phyloP scores from a whole-genome alignment of 2,797 vertebrate species.

The Periophthalmus magnuspinnatus region DNA sequence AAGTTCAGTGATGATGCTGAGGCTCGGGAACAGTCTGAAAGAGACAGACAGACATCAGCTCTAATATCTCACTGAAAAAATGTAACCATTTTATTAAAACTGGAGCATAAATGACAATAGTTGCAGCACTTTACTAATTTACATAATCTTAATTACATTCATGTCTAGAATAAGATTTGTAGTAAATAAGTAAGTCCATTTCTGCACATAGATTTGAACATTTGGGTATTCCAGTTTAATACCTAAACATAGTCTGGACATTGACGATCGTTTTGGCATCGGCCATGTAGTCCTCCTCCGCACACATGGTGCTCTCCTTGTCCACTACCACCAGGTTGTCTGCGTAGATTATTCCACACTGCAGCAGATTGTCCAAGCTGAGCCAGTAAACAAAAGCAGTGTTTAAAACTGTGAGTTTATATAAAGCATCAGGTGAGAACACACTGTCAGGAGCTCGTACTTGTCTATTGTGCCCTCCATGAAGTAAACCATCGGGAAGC shows the following conservation, averaged over 20 bases:
- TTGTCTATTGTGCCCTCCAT: conserved; percentile 97
- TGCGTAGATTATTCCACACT: conserved; percentile 92
- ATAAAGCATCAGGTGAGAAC: neutral
- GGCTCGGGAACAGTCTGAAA: conserved; percentile 81
- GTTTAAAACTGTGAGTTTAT: neutral
- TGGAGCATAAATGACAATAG: too few relatives aligned
- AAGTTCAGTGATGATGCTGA: conserved; percentile 89
- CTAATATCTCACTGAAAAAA: too few relatives aligned
- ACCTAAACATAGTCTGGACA: conserved; percentile 97
- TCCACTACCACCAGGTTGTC: conserved; percentile 95
- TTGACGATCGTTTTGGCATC: conserved; percentile 97
- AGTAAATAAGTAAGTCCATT: too few relatives aligned
- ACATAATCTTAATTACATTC: too few relatives aligned
- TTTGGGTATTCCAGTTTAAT: neutral
- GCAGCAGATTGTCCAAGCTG: conserved; percentile 92
- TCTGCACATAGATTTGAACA: neutral
- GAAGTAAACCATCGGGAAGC: conserved; percentile 98
- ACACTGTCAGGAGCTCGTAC: conserved; percentile 70
- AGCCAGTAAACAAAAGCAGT: conserved; percentile 17
- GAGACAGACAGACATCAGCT: conserved; percentile 1
- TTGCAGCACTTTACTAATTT: too few relatives aligned
- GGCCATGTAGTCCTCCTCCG: conserved; percentile 95
- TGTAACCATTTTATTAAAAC: too few relatives aligned
- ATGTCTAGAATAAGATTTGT: too few relatives aligned
- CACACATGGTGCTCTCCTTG: conserved; percentile 96